Percentiles rank a stretch among this genome's conserved stretches.
Conservation (phyloP, 2,888 invertebrate species). For the Meiosimyza decipiens region DNA sequence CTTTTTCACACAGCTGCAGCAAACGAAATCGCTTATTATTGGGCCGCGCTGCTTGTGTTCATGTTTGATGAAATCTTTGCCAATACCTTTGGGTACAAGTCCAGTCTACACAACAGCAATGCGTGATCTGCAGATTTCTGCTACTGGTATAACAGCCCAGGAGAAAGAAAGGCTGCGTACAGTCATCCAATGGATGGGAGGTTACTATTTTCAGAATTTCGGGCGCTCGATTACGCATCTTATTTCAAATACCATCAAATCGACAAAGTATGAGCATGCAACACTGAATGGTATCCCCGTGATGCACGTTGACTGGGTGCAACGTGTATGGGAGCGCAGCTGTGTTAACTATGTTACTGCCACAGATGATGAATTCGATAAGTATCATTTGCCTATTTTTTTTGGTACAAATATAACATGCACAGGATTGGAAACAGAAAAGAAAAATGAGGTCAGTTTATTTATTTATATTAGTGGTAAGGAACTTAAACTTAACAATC, state of each 20-base stretch:
- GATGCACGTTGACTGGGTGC: constrained; percentile 83
- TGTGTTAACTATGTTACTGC: constrained; percentile 73
- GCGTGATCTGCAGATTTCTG: constrained; percentile 76
- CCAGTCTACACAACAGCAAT: constrained; percentile 87
- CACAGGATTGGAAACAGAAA: constrained; percentile 71
- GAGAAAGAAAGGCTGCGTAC: constrained; percentile 72
- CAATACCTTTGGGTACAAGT: constrained; percentile 79
- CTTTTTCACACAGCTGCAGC: constrained; percentile 74
- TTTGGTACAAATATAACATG: constrained; percentile 82
- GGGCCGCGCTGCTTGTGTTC: constrained; percentile 84
- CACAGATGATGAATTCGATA: constrained; percentile 75
- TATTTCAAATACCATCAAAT: constrained; percentile 80
- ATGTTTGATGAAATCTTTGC: constrained; percentile 77
- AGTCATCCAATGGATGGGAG: constrained; percentile 82
- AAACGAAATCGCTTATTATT: constrained; percentile 78
- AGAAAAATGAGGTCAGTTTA: constrained; percentile 59
- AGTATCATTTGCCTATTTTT: constrained; percentile 75
- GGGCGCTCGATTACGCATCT: constrained; percentile 81
- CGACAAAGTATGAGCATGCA: constrained; percentile 78
- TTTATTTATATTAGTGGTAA: background rate
- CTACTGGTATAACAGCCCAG: constrained; percentile 71
- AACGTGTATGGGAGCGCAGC: constrained; percentile 82
- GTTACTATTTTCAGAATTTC: constrained; percentile 74
- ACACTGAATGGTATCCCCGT: constrained; percentile 71
- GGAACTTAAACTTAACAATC: too few species aligned